These are phyloP conservation scores for Leucophora obtusa DNA, from an alignment of 2,888 invertebrate species.

Conservation along the genomic window DNA sequence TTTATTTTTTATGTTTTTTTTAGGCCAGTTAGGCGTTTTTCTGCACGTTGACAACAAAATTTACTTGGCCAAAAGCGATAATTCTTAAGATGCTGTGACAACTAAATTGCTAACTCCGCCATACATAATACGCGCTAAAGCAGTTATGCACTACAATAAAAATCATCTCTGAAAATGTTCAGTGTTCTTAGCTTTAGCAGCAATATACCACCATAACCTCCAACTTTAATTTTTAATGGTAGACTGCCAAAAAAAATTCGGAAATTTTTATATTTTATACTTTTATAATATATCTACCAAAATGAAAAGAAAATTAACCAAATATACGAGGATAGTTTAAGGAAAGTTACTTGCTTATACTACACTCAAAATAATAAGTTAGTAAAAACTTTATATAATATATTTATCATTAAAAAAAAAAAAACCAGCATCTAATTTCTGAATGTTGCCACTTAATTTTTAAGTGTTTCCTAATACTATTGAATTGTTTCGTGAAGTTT, in stretches of 20 bases:
- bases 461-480: too few species aligned
- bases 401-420: too few species aligned
- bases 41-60: conserved; percentile 76
- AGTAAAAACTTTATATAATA: too few species aligned
- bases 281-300: conserved; percentile 13
- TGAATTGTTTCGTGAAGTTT: too few species aligned
- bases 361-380: too few species aligned
- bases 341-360: neutral
- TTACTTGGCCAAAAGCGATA: conserved; percentile 77
- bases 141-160: conserved; percentile 10
- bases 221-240: conserved; percentile 55
- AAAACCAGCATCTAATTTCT: too few species aligned
- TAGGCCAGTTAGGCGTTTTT: conserved; percentile 59
- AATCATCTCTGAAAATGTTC: conserved; percentile 24
- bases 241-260: conserved; percentile 24
- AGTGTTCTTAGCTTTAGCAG: conserved; percentile 56
- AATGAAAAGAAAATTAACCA: neutral
- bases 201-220: conserved; percentile 66
- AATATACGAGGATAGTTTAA: neutral
- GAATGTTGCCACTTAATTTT: too few species aligned
- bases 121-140: conserved; percentile 43
- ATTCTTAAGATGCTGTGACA: conserved; percentile 77
- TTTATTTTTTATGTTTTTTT: conserved; percentile 51
- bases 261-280: conserved; percentile 35
- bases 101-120: conserved; percentile 74